Conservation (phyloP, 2,797 vertebrate genomes). For the Percopsis omiscomaycus region DNA sequence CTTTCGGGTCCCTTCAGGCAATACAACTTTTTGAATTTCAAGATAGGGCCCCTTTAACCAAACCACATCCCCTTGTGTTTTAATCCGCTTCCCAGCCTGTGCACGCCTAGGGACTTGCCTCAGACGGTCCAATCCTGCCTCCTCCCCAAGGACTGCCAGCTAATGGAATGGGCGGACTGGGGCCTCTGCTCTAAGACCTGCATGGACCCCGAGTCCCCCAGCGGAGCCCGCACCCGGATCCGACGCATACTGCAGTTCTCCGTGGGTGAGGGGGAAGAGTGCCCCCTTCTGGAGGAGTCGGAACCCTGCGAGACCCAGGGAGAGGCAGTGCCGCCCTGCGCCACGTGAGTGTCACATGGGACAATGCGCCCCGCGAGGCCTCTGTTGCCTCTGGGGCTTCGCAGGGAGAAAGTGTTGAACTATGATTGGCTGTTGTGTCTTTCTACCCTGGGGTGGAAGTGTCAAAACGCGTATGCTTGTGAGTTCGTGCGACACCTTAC, state of each 20-base stretch:
- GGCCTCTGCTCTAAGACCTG: slow-evolving; percentile 88
- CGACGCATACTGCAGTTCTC: slow-evolving; percentile 85
- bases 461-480: background rate
- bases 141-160: slow-evolving; percentile 86
- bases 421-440: background rate
- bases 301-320: slow-evolving; percentile 82
- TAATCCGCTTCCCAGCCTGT: slow-evolving; percentile 77
- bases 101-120: slow-evolving; percentile 85
- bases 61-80: background rate
- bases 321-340: slow-evolving; percentile 80
- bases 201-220: slow-evolving; percentile 70
- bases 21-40: too few species aligned
- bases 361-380: background rate
- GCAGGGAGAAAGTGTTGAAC: background rate
- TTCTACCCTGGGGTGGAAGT: background rate
- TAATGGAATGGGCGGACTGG: slow-evolving; percentile 90
- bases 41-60: too few species aligned
- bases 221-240: slow-evolving; percentile 79
- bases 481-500: background rate
- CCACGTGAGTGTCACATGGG: slow-evolving; percentile 80
- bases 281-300: slow-evolving; percentile 82
- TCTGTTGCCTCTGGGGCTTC: background rate
- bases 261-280: slow-evolving; percentile 80
- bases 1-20: too few species aligned
- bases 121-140: slow-evolving; percentile 91